Conservation (phyloP, 2,888 invertebrate genomes). For the Clostera curtula region DNA sequence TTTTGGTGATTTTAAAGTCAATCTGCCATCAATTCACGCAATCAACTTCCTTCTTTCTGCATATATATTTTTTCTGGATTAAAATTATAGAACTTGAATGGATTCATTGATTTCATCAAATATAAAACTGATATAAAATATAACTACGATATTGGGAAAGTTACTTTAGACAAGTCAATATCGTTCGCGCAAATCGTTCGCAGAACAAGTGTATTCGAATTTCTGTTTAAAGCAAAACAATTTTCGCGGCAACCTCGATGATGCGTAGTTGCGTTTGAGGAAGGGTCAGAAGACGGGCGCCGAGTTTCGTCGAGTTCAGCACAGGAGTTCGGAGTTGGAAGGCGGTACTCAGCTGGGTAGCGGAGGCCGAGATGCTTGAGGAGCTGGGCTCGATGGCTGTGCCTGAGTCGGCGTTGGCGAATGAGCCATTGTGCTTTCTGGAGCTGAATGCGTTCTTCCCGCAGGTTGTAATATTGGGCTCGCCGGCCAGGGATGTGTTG, state of each 20-base stretch:
- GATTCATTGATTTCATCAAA: no score
- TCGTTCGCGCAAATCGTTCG: slow-evolving; percentile 22
- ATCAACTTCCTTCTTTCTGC: no score
- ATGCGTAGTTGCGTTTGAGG: slow-evolving; percentile 44
- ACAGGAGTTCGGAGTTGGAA: slow-evolving; percentile 74
- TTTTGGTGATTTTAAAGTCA: no score
- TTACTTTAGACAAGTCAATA: slow-evolving; percentile 11
- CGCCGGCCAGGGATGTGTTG: slow-evolving; percentile 86
- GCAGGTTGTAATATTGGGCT: slow-evolving; percentile 84
- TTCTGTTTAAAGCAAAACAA: slow-evolving; percentile 43
- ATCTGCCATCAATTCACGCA: no score
- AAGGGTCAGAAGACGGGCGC: slow-evolving; percentile 66
- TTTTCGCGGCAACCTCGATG: slow-evolving; percentile 51
- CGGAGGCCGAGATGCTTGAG: slow-evolving; percentile 52
- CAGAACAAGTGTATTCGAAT: slow-evolving; percentile 27
- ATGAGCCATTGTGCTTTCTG: slow-evolving; percentile 73
- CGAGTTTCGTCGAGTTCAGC: slow-evolving; percentile 75
- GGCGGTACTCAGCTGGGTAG: slow-evolving; percentile 75
- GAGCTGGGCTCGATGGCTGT: slow-evolving; percentile 64
- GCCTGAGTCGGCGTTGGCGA: slow-evolving; percentile 64
- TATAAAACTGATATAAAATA: slow-evolving; percentile 5
- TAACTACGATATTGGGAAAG: slow-evolving; percentile 6
- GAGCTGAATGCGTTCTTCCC: slow-evolving; percentile 82
- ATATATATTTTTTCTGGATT: no score
- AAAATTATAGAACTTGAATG: no score